Base-by-base conservation (phyloP, 1,140 invertebrate species). In the Bombus polaris region DNA sequence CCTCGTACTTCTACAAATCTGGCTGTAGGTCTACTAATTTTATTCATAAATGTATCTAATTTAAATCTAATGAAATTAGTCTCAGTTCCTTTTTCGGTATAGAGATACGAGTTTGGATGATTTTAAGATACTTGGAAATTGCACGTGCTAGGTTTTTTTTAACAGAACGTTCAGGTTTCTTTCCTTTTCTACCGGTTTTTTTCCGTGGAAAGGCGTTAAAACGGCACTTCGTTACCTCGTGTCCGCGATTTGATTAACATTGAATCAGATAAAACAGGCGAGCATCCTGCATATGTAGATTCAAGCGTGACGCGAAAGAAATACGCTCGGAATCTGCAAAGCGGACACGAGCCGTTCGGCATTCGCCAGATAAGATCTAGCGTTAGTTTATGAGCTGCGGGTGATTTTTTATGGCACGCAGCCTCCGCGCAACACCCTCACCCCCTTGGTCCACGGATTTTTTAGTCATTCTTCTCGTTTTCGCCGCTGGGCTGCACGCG, bases 301-400 rank as follows among this genome's bases (percentile, higher is more conserved):
- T 85, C 76, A 79, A 68, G 83, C 80, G 79, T 74, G 74, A 75
- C 87, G 79, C 87, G 75, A 72, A 90, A 90, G 88, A 90, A 84
- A 90, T 90, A 90, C 73, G 82, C 71, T 82, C 86, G 81, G 88
- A 81, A 86, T 84, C 85, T 83, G 74, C 85, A 71, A 85, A 66
- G 86, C 91, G 90, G 91, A 91, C 87, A 87, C 92, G 80, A 87
- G 87, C 88, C 91, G 93, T 93, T 94, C 93, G 92, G 93, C 91
- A 93, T 93, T 88, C 91, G 86, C 86, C 89, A 91, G 94, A 95
- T 95, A 94, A 94, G 93, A 95, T 95, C 94, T 95, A 94, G 91
- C 93, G 93, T 94, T 94, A 94, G 93, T 95, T 95, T 95, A 95
- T 94, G 94, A 95, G 93, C 94, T 93, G 94, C 94, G 94, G 94